Percentiles rank a stretch among this genome's conserved stretches.
These are phyloP conservation scores for Myiagra hebetior DNA, from an alignment of 2,113 vertebrate species.

Conservation along the genomic window DNA sequence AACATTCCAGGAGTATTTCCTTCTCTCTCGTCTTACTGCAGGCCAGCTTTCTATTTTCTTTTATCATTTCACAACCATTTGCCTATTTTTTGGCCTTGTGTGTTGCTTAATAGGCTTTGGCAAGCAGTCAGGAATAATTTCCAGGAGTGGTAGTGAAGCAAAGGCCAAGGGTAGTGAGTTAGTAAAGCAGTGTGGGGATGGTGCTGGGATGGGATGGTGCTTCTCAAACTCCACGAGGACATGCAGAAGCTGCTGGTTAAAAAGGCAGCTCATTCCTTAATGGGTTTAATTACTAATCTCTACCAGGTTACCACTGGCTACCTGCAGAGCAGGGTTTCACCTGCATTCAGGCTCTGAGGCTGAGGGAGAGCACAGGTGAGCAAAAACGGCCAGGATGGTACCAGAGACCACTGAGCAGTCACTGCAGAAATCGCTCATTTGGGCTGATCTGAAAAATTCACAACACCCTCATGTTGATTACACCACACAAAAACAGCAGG, in stretches of 20 bases:
- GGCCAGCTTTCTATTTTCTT: neutral
- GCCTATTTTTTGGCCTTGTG: neutral
- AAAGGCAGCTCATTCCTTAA: neutral
- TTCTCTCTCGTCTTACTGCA: neutral
- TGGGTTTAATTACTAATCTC: slow-evolving; percentile 19
- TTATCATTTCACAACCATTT: neutral
- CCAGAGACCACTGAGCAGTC: slow-evolving; percentile 39
- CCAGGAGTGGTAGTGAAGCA: neutral
- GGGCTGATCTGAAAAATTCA: slow-evolving; percentile 57
- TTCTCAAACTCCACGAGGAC: neutral
- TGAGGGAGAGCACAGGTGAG: slow-evolving; percentile 27
- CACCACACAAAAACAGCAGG: neutral
- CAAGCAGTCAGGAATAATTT: neutral
- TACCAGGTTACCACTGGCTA: slow-evolving; percentile 52
- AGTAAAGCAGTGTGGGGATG: neutral
- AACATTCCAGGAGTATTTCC: neutral
- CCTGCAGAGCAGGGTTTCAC: slow-evolving; percentile 51
- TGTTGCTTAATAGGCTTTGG: neutral
- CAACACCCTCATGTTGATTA: slow-evolving; percentile 16
- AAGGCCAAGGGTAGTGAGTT: neutral
- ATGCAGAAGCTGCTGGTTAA: slow-evolving; percentile 28
- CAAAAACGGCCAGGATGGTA: neutral
- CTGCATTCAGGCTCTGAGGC: slow-evolving; percentile 56
- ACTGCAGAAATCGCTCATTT: slow-evolving; percentile 10
- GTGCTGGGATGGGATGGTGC: neutral